phyloP scores from a whole-genome alignment of 2,797 vertebrate species.

The Labeo calbasu region DNA sequence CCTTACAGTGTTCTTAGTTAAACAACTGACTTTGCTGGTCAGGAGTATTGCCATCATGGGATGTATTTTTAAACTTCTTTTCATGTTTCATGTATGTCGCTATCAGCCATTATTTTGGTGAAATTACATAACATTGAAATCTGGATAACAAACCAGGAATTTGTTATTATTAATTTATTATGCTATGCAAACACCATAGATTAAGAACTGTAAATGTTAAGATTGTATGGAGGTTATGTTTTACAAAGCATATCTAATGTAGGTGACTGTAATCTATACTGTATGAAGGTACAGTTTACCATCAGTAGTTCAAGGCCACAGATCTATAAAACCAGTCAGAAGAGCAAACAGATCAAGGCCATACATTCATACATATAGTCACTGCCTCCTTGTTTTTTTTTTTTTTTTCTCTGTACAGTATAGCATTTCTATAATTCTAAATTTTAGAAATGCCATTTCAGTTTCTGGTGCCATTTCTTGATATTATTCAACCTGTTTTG shows the following conservation, averaged over 20 bases:
- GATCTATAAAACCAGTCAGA: conserved; percentile 39
- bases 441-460: not conserved
- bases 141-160: not conserved
- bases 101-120: not conserved
- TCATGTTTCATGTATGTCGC: not conserved
- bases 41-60: not conserved
- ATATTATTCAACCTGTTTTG: not conserved
- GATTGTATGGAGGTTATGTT: not conserved
- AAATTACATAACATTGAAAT: too few species aligned
- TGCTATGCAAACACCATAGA: not conserved
- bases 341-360: conserved; percentile 49
- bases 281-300: conserved; percentile 18
- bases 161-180: not conserved
- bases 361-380: not conserved
- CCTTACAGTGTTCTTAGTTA: not conserved
- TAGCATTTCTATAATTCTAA: not conserved
- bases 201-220: not conserved
- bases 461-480: not conserved
- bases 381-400: not conserved
- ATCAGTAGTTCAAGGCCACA: conserved; percentile 49
- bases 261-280: conserved; percentile 10
- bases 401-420: not conserved
- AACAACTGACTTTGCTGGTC: not conserved
- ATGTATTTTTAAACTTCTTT: not conserved
- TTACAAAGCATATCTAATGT: not conserved